Evolutionary conservation across 2,888 invertebrate genomes (phyloP), one percentile per base, ranked within the genome.

Genomic region (Acronicta leporina): DNA sequence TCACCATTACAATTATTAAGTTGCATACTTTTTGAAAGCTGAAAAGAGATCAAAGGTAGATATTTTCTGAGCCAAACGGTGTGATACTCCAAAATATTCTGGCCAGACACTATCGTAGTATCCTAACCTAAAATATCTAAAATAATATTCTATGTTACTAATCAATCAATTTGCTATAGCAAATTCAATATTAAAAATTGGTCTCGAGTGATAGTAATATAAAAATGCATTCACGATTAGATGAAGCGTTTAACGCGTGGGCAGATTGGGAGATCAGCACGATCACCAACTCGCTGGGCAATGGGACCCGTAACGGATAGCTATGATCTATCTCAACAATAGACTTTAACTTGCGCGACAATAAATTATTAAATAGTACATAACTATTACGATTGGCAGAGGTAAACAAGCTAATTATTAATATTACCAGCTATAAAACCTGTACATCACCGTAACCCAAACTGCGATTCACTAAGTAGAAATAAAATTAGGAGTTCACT

Each of bases 31-130:
- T 88, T 87, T 92, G 94, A 94, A 94, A 94, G 94, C 94, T 92
- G 92, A 91, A 92, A 90, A 94, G 94, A 94, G 94, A 94, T 94
- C 94, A 94, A 93, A 92, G 88, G 88, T 88, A 90, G 92, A 92
- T 92, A 93, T 92, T 91, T 91, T 94, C 94, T 94, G 94, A 93
- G 92, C 94, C 94, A 92, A 94, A 94, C 90, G 94, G 92, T 94
- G 94, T 94, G 92, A 92, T 92, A 91, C 94, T 94, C 93, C 94
- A 89, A 92, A 92, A 91, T 92, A 92, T 94, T 93, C 90, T 92
- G 94, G 94, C 93, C 94, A 94, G 94, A 94, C 94, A 94, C 94
- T 92, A 93, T 91, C 92, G 83, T 89, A 94, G 94, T 93, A 94
- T 92, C 92, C 94, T 94, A 92, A 93, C 93, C 94, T 94, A 94